Evolutionary conservation across 2,113 vertebrate species (phyloP).

Genomic region (Helogale parvula): DNA sequence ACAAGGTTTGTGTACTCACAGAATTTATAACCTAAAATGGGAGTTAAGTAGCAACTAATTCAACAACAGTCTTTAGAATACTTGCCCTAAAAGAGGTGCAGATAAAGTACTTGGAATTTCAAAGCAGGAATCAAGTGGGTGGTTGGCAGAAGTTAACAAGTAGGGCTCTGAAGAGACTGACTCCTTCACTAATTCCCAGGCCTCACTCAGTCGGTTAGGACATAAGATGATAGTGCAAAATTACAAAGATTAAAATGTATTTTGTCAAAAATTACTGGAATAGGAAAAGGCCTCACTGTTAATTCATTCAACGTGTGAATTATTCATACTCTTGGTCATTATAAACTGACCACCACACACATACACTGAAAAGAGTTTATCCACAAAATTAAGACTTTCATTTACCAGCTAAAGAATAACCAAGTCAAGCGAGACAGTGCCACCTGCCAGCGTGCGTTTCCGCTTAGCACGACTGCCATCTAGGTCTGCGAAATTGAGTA

Average conservation of each 20-base stretch:
- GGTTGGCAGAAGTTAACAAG: constrained; percentile 40
- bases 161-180: not conserved
- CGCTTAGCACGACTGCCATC: constrained; percentile 30
- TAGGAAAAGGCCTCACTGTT: not conserved
- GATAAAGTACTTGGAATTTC: constrained; percentile 37
- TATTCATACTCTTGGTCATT: constrained; percentile 24
- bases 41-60: constrained; percentile 4
- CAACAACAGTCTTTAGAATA: constrained; percentile 39
- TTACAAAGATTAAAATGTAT: constrained; percentile 12
- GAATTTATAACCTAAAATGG: constrained; percentile 4
- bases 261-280: constrained; percentile 59
- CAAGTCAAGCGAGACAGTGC: constrained; percentile 37
- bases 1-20: not conserved
- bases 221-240: not conserved
- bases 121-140: not conserved
- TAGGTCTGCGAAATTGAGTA: constrained; percentile 15
- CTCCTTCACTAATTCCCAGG: constrained; percentile 38
- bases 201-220: not conserved
- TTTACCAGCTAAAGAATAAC: constrained; percentile 25
- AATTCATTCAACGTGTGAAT: constrained; percentile 47
- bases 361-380: constrained; percentile 29
- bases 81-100: not conserved
- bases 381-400: constrained; percentile 53
- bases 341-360: constrained; percentile 35
- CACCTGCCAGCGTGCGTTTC: constrained; percentile 3